Evolutionary conservation across 2,113 vertebrate species (phyloP).

Genomic region (Prunella fulvescens): DNA sequence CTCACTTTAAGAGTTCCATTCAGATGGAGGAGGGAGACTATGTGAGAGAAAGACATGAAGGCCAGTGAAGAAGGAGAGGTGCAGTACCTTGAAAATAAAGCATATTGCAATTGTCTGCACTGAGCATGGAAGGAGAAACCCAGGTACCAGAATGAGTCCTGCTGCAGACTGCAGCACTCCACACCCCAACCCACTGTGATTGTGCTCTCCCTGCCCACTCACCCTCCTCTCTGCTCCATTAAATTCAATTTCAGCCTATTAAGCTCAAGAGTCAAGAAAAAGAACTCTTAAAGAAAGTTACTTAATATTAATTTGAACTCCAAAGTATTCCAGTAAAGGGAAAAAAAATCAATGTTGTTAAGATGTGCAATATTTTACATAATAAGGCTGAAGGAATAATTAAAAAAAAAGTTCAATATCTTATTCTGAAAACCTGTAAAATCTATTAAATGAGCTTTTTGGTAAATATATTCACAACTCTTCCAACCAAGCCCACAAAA

Average conservation of each 20-base stretch:
- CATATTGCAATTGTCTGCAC: neutral
- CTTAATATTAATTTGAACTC: slow-evolving; percentile 4
- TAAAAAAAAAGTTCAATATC: neutral
- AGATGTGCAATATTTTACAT: neutral
- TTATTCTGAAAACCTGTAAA: neutral
- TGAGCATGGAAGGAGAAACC: neutral
- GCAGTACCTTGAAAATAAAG: neutral
- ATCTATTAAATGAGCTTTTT: neutral
- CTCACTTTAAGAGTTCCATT: too few relatives aligned
- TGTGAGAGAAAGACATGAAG: neutral
- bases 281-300: neutral
- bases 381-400: neutral
- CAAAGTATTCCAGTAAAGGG: neutral
- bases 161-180: neutral
- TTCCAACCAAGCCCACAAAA: neutral
- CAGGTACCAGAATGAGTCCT: neutral
- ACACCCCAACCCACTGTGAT: fast-evolving
- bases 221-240: neutral
- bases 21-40: neutral
- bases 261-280: neutral
- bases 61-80: neutral
- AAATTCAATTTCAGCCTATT: neutral
- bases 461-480: neutral
- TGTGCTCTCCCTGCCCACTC: neutral
- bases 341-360: neutral